Evolutionary conservation across 2,888 invertebrate genomes (phyloP).

Genomic region (Laothoe populi): DNA sequence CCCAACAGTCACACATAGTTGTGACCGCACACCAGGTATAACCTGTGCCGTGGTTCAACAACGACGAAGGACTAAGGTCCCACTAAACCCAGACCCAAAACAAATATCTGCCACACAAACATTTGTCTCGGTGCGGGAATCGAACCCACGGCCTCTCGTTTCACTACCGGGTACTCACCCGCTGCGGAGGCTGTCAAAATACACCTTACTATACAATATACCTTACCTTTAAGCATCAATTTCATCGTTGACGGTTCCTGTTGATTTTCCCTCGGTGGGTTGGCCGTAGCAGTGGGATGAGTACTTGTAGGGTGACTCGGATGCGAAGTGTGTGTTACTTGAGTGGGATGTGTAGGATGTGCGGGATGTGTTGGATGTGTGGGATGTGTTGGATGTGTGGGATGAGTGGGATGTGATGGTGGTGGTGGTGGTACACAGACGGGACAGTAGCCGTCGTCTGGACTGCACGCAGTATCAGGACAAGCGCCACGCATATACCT

Average conservation of each 20-base stretch:
- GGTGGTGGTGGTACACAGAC: constrained; percentile 40
- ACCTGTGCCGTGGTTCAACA: too few species aligned
- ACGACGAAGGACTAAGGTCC: too few species aligned
- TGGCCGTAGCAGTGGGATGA: neutral
- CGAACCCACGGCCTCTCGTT: too few species aligned
- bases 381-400: neutral
- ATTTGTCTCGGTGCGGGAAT: too few species aligned
- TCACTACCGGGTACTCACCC: too few species aligned
- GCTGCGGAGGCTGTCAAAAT: too few species aligned
- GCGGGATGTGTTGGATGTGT: neutral
- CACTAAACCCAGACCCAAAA: too few species aligned
- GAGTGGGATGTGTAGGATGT: neutral
- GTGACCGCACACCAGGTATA: too few species aligned
- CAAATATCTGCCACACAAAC: too few species aligned
- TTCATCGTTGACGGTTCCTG: constrained; percentile 46
- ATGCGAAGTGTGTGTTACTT: neutral
- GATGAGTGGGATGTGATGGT: constrained; percentile 31
- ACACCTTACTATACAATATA: too few species aligned
- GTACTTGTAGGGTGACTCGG: neutral
- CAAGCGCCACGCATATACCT: constrained; percentile 27
- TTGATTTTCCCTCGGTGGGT: constrained; percentile 21
- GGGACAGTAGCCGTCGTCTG: constrained; percentile 49
- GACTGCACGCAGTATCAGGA: constrained; percentile 33
- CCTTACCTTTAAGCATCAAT: constrained; percentile 58
- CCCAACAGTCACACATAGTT: too few species aligned